These are phyloP conservation scores for Apocheima hispidaria DNA, from an alignment of 2,888 invertebrate species.

Conservation along the genomic window DNA sequence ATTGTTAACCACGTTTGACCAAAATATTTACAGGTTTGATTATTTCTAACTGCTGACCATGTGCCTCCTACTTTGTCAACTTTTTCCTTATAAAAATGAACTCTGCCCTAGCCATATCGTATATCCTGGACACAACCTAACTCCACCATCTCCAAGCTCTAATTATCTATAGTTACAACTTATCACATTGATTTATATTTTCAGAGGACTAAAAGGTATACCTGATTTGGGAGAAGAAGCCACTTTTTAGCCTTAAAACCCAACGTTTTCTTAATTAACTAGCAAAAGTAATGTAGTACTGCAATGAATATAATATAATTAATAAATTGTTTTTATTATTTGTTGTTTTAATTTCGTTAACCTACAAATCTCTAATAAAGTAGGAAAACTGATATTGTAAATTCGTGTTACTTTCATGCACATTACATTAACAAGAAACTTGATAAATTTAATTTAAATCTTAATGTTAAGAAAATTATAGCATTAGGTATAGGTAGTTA, in stretches of 20 bases:
- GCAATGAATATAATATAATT: not conserved
- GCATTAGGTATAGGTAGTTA: no score
- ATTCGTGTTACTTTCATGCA: not conserved
- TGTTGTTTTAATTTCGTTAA: constrained; percentile 1
- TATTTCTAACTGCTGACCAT: no score
- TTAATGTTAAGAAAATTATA: no score
- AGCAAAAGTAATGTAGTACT: constrained; percentile 1
- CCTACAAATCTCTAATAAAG: not conserved
- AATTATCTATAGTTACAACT: no score
- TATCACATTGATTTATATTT: constrained; percentile 42
- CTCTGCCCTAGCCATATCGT: no score
- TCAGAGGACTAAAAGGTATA: constrained; percentile 79
- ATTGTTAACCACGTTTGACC: no score
- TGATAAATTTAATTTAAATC: not conserved
- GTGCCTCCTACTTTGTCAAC: no score
- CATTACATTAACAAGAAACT: not conserved
- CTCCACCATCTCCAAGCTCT: no score
- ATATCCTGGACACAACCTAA: no score
- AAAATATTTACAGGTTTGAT: no score
- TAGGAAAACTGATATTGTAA: not conserved
- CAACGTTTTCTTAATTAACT: not conserved
- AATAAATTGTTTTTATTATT: not conserved
- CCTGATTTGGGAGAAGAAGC: constrained; percentile 75
- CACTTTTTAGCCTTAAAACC: constrained; percentile 9
- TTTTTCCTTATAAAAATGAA: no score